A percentile compares a stretch with the other conserved stretches of the same genome.
Conservation (phyloP, 2,113 vertebrate species). For the Excalfactoria chinensis region DNA sequence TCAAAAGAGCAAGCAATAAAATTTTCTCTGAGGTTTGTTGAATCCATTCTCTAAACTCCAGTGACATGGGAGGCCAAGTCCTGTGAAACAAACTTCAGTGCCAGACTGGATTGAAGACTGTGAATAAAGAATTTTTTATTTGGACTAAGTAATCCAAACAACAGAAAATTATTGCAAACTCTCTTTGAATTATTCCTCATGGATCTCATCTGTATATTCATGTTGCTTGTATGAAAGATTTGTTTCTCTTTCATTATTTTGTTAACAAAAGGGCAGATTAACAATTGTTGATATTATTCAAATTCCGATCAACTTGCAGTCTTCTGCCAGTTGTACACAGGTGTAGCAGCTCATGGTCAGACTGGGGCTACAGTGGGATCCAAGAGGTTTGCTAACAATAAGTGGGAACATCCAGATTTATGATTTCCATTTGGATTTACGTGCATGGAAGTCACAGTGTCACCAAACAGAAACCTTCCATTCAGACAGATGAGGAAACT, state of each 20-base stretch:
- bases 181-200: not conserved
- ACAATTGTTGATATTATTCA: not conserved
- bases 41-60: not conserved
- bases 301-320: not conserved
- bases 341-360: not conserved
- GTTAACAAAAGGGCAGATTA: not conserved
- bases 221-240: not conserved
- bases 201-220: not conserved
- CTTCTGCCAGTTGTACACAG: not conserved
- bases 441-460: not conserved
- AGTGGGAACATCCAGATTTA: not conserved
- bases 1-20: not conserved
- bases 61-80: not conserved
- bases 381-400: not conserved
- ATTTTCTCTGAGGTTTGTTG: not conserved
- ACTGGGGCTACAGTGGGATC: not conserved
- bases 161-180: not conserved
- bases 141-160: not conserved
- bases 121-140: conserved; percentile 15
- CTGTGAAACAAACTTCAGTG: not conserved
- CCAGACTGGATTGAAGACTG: not conserved
- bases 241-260: not conserved
- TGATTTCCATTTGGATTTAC: not conserved
- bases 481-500: not conserved
- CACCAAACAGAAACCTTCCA: not conserved